These are phyloP conservation scores for Morbakka virulenta DNA, from an alignment of 30 jellyfish, hydroid and myxozoan genomes.

Conservation along the genomic window DNA sequence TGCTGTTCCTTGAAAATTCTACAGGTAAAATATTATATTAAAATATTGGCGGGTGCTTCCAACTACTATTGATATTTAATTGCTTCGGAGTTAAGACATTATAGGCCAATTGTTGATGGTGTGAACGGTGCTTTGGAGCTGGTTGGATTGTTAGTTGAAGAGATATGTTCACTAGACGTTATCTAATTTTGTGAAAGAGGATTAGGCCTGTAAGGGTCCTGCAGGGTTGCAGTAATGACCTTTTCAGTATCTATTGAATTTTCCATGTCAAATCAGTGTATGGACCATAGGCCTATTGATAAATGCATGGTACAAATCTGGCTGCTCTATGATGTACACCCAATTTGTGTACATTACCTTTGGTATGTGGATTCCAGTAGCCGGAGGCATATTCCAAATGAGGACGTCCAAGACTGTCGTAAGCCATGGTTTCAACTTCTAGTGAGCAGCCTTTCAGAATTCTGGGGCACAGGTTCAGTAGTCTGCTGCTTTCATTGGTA, in stretches of 20 bases:
- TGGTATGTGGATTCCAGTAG: conserved; percentile 49
- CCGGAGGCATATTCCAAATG: conserved; percentile 47
- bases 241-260: conserved; percentile 20
- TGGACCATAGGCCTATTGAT: conserved; percentile 42
- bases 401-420: conserved; percentile 31
- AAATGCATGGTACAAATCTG: conserved; percentile 38
- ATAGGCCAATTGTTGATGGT: too few relatives aligned
- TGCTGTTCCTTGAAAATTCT: too few relatives aligned
- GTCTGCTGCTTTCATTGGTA: too few relatives aligned
- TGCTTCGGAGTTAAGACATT: too few relatives aligned
- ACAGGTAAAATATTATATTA: too few relatives aligned
- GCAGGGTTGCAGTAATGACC: conserved; percentile 49
- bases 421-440: conserved; percentile 42
- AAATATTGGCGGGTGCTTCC: too few relatives aligned
- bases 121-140: too few relatives aligned
- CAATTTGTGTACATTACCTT: conserved; percentile 23
- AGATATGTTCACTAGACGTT: conserved; percentile 32
- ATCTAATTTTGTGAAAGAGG: conserved; percentile 25
- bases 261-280: conserved; percentile 40
- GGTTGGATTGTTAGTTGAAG: too few relatives aligned
- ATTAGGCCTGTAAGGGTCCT: conserved; percentile 26
- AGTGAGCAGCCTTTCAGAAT: conserved; percentile 37
- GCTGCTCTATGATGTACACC: conserved; percentile 48
- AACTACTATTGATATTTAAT: conserved; percentile 24
- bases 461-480: too few relatives aligned